phyloP scores from a whole-genome alignment of 2,797 vertebrate species.

The Spondyliosoma cantharus region DNA sequence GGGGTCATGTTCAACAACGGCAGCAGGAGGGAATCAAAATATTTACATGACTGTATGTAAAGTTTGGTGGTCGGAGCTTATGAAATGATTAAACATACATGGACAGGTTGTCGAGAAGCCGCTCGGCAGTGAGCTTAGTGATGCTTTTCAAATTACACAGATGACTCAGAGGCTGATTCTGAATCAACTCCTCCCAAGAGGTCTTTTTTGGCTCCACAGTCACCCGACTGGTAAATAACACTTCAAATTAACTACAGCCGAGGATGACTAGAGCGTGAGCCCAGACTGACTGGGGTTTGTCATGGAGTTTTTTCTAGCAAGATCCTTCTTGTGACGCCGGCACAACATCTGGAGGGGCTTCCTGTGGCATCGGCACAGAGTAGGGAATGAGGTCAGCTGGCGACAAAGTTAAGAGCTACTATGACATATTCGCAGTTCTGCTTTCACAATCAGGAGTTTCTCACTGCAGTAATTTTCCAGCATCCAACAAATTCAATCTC shows the following conservation, averaged over 20 bases:
- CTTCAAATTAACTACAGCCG: constrained; percentile 36
- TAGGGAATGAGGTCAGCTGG: constrained; percentile 61
- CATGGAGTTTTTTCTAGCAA: constrained; percentile 36
- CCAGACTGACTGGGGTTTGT: constrained; percentile 38
- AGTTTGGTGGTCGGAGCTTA: constrained; percentile 11
- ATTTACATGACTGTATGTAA: constrained; percentile 18
- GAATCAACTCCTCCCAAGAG: constrained; percentile 47
- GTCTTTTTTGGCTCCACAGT: constrained; percentile 47
- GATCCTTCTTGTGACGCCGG: constrained; percentile 14
- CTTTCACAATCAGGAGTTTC: constrained; percentile 29
- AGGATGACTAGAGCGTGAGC: constrained; percentile 27
- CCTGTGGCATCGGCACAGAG: constrained; percentile 43
- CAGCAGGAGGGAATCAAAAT: constrained; percentile 28
- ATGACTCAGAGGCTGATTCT: constrained; percentile 60
- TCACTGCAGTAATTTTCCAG: constrained; percentile 20
- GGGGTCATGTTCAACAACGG: constrained; percentile 26
- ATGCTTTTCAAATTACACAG: constrained; percentile 43
- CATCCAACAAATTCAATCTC: constrained; percentile 8
- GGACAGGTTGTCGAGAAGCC: constrained; percentile 26
- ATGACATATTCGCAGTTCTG: constrained; percentile 31
- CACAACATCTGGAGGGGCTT: constrained; percentile 60
- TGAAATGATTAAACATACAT: constrained; percentile 16
- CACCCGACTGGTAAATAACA: constrained; percentile 51
- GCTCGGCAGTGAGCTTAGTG: constrained; percentile 24
- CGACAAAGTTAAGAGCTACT: constrained; percentile 23